A percentile compares a stretch with the other conserved stretches of the same genome.
Conservation (phyloP, 2,888 invertebrate species). For the Gortyna flavago region DNA sequence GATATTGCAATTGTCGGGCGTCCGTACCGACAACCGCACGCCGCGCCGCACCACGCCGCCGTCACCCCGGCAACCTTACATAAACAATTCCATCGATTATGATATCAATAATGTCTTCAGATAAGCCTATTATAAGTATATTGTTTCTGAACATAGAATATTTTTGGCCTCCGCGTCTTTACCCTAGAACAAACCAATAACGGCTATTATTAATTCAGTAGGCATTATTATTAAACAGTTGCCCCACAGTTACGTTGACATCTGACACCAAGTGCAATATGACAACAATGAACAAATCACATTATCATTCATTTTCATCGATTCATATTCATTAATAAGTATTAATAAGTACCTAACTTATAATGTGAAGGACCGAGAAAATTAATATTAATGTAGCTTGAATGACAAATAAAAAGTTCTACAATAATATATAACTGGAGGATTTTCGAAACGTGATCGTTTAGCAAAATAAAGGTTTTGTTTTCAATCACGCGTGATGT, state of each 20-base stretch:
- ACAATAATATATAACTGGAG: slow-evolving; percentile 27
- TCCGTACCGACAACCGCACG: slow-evolving; percentile 47
- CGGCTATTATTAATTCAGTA: slow-evolving; percentile 1
- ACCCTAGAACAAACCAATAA: slow-evolving; percentile 19
- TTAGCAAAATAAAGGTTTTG: slow-evolving; percentile 48
- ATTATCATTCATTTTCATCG: slow-evolving; percentile 64
- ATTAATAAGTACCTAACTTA: too few relatives aligned
- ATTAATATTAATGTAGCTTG: slow-evolving; percentile 62
- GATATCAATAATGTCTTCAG: slow-evolving; percentile 53
- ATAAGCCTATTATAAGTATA: slow-evolving; percentile 11
- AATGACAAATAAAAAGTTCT: slow-evolving; percentile 52
- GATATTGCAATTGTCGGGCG: slow-evolving; percentile 82
- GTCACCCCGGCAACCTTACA: slow-evolving; percentile 61
- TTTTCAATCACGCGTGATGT: slow-evolving; percentile 53
- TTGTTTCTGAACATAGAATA: slow-evolving; percentile 14
- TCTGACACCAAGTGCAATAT: slow-evolving; percentile 60
- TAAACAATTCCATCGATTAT: slow-evolving; percentile 62
- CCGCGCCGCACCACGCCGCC: slow-evolving; percentile 45
- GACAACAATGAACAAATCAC: slow-evolving; percentile 60
- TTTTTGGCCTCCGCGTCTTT: slow-evolving; percentile 25
- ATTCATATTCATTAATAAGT: slow-evolving; percentile 63
- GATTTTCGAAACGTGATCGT: slow-evolving; percentile 57
- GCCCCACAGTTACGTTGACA: slow-evolving; percentile 33
- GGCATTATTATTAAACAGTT: slow-evolving; percentile 14
- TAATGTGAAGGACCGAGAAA: slow-evolving; percentile 47